phyloP scores from a whole-genome alignment of 2,113 vertebrate genomes.

The Nycticryphes semicollaris region DNA sequence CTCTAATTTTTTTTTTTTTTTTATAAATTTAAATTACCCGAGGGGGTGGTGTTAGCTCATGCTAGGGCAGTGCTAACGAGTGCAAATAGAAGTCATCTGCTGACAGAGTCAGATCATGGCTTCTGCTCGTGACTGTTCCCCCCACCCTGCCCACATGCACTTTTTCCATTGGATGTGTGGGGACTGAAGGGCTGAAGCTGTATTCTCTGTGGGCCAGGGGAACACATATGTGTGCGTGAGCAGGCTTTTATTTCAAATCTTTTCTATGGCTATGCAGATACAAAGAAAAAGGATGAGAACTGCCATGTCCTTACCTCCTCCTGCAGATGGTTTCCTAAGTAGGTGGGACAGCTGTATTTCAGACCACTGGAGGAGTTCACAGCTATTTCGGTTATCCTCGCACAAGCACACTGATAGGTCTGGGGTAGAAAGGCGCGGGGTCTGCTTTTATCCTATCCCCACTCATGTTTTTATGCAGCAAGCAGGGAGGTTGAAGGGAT shows the following conservation, averaged over 20 bases:
- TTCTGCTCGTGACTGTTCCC: slow-evolving; percentile 41
- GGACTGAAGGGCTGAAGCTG: not conserved
- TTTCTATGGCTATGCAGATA: not conserved
- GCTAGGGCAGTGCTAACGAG: slow-evolving; percentile 79
- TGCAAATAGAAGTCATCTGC: slow-evolving; percentile 81
- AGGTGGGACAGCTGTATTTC: not conserved
- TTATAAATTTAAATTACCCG: slow-evolving; percentile 81
- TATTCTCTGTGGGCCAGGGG: not conserved
- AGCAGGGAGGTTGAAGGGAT: not conserved
- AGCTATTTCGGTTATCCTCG: not conserved
- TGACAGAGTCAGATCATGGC: slow-evolving; percentile 62
- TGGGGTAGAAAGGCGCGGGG: not conserved
- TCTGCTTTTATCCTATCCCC: not conserved
- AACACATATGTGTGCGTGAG: not conserved
- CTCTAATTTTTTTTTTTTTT: not conserved
- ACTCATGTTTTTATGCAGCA: fast-evolving
- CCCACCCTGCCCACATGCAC: not conserved
- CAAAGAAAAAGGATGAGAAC: not conserved
- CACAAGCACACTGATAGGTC: not conserved
- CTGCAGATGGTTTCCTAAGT: not conserved
- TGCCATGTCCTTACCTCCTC: not conserved
- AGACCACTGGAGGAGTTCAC: not conserved
- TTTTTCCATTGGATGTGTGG: not conserved
- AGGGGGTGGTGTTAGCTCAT: slow-evolving; percentile 79
- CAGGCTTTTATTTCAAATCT: not conserved